Evolutionary conservation across 2,113 vertebrate genomes (phyloP).

Genomic region (Notarius quadriscutis): DNA sequence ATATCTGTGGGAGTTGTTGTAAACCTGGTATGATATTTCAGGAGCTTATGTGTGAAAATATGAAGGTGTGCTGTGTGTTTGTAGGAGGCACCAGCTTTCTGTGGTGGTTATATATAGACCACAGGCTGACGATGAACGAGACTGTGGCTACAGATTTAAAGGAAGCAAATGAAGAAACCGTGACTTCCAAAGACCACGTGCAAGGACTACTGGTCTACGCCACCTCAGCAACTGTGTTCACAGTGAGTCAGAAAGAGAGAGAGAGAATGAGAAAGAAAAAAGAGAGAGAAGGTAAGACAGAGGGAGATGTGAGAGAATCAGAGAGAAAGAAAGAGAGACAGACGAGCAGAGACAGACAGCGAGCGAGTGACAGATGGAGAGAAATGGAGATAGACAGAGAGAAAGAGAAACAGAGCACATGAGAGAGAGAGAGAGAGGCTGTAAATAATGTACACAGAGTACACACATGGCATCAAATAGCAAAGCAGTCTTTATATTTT

Average conservation of each 20-base stretch:
- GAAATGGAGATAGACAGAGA: constrained; percentile 67
- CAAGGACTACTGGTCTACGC: constrained; percentile 92
- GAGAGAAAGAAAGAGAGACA: neutral
- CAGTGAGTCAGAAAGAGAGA: constrained; percentile 71
- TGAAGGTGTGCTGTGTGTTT: constrained; percentile 37
- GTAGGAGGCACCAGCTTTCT: constrained; percentile 90
- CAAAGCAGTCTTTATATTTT: neutral
- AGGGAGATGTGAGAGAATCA: neutral
- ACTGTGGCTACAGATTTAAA: constrained; percentile 61
- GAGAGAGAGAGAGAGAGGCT: neutral
- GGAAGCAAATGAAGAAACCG: constrained; percentile 75
- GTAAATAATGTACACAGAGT: constrained; percentile 11
- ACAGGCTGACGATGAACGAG: constrained; percentile 76
- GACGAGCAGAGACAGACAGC: neutral
- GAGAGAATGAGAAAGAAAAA: neutral
- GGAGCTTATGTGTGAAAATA: constrained; percentile 24
- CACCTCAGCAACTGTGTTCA: constrained; percentile 89
- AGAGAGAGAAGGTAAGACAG: neutral
- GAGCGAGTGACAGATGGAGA: neutral
- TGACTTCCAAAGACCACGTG: constrained; percentile 78
- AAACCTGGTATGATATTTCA: constrained; percentile 2
- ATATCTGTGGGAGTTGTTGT: neutral
- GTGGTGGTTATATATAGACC: constrained; percentile 95
- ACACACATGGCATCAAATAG: constrained; percentile 2
- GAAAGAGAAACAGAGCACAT: neutral